Evolutionary conservation across 2,113 vertebrate genomes (phyloP).

Genomic region (Neopipo cinnamomea): DNA sequence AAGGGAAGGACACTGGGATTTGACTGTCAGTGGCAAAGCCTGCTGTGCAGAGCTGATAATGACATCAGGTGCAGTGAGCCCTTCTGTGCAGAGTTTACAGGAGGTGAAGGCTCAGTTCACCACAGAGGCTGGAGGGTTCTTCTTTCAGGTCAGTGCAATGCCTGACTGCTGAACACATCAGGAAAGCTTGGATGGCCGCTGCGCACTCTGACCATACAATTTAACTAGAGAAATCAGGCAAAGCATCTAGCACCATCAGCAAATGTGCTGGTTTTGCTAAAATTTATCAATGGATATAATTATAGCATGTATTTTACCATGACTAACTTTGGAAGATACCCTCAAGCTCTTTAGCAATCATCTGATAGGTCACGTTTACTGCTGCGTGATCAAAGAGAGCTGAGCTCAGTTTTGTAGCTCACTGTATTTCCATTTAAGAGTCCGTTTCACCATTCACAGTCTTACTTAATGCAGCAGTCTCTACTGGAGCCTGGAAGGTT

Average conservation of each 20-base stretch:
- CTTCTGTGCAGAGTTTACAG: neutral
- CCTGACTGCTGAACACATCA: neutral
- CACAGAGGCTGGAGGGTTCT: neutral
- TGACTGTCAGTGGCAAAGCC: neutral
- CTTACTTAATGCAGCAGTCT: neutral
- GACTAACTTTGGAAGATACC: conserved; percentile 31
- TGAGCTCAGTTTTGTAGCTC: neutral
- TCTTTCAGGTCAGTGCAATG: neutral
- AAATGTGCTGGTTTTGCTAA: conserved; percentile 1
- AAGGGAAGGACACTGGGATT: fast-evolving
- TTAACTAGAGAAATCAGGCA: neutral
- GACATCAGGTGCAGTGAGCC: neutral
- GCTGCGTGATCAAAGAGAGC: neutral
- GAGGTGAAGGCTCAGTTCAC: neutral
- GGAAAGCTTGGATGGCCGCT: neutral
- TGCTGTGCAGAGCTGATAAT: neutral
- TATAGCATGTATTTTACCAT: conserved; percentile 4
- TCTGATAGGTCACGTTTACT: neutral
- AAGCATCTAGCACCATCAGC: neutral
- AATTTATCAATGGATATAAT: conserved; percentile 38
- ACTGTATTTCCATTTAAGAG: neutral
- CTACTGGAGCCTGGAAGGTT: neutral
- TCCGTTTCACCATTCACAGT: neutral
- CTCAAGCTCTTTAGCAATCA: neutral
- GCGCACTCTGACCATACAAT: fast-evolving